phyloP scores from a whole-genome alignment of 1,140 invertebrate genomes.

The Diabrotica undecimpunctata region DNA sequence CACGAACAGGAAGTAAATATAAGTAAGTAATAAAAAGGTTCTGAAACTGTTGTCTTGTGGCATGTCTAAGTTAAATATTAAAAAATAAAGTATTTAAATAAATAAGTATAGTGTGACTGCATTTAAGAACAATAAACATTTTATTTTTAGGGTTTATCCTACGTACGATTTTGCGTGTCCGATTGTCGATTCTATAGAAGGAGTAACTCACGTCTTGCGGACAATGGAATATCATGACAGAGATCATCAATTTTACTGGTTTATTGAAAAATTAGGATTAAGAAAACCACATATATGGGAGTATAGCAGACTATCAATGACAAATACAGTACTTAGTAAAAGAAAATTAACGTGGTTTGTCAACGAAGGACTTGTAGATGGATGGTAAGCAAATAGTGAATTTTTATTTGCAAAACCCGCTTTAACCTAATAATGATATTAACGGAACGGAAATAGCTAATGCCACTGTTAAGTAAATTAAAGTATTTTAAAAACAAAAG shows the following conservation, averaged over 20 bases:
- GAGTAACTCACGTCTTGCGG: conserved; percentile 93
- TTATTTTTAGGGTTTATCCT: conserved; percentile 84
- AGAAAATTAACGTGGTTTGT: conserved; percentile 98
- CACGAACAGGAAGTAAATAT: conserved; percentile 90
- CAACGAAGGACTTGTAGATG: conserved; percentile 86
- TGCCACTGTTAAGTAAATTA: too few relatives aligned
- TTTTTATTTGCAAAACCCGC: not conserved
- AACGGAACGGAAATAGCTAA: too few relatives aligned
- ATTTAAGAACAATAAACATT: conserved; percentile 20
- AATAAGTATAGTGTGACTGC: conserved; percentile 3
- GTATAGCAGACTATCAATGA: conserved; percentile 89
- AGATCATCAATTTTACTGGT: conserved; percentile 98
- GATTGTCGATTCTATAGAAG: conserved; percentile 96
- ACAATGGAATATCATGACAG: conserved; percentile 99
- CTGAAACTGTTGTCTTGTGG: not conserved
- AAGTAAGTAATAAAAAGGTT: conserved; percentile 64
- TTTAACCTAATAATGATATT: not conserved
- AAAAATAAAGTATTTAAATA: conserved; percentile 12
- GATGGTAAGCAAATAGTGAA: conserved; percentile 70
- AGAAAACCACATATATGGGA: conserved; percentile 93
- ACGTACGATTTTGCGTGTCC: conserved; percentile 99
- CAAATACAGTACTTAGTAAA: conserved; percentile 96
- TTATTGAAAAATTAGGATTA: conserved; percentile 80
- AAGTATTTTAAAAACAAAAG: too few relatives aligned
- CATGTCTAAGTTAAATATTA: not conserved